These are phyloP conservation scores for Molanna angustata DNA, from an alignment of 2,888 invertebrate genomes.

Conservation along the genomic window DNA sequence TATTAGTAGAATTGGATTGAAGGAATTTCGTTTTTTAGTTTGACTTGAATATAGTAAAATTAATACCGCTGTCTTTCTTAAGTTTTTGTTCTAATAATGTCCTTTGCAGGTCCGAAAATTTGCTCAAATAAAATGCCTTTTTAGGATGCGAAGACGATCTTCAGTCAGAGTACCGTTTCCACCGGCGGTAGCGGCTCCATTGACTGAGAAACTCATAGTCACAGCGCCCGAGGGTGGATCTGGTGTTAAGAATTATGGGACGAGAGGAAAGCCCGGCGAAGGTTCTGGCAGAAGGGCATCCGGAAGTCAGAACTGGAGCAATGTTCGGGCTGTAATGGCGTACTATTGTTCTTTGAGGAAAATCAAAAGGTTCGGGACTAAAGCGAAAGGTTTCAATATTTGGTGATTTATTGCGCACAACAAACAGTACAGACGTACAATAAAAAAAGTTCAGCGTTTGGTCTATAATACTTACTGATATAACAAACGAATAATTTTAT, in stretches of 20 bases:
- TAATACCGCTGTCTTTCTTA: too few relatives aligned
- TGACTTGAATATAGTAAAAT: too few relatives aligned
- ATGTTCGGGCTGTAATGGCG: constrained; percentile 84
- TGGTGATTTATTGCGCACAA: too few relatives aligned
- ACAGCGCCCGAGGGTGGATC: constrained; percentile 15
- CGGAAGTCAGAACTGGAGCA: constrained; percentile 75
- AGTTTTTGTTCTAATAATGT: background rate
- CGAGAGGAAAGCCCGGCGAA: constrained; percentile 35
- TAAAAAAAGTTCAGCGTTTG: too few relatives aligned
- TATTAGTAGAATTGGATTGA: too few relatives aligned
- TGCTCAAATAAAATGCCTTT: constrained; percentile 1
- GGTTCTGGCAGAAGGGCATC: constrained; percentile 41
- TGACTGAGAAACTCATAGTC: constrained; percentile 9
- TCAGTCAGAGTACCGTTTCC: background rate
- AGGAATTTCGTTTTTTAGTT: too few relatives aligned
- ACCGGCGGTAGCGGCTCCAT: constrained; percentile 1
- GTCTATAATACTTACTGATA: too few relatives aligned
- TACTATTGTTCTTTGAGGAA: constrained; percentile 86
- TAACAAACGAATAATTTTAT: too few relatives aligned
- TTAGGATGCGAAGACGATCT: constrained; percentile 12
- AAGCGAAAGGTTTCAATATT: constrained; percentile 19
- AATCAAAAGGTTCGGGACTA: constrained; percentile 76
- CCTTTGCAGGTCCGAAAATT: background rate
- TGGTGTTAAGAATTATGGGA: constrained; percentile 35
- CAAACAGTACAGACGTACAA: too few relatives aligned